Evolutionary conservation across 92 coral and sea anemone species (phyloP), one percentile per base, ranked within the genome.

Genomic region (Epizoanthus ramosus): DNA sequence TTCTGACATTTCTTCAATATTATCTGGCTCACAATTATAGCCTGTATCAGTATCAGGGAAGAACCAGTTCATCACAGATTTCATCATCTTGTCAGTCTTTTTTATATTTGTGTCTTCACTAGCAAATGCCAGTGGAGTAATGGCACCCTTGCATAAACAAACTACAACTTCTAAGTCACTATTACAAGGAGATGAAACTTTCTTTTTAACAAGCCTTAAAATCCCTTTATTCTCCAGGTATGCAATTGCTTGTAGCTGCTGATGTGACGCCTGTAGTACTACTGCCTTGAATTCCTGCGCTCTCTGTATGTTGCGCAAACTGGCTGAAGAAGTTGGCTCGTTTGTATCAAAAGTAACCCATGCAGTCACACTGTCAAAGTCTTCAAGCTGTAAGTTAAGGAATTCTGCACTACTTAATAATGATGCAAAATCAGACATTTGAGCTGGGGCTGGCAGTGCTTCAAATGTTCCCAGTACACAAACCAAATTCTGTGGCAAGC

Each of bases 41-140:
- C 73, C 58, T 14, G 83, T 16, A 4, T 4, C 21, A n/a, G 69
- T 58, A 28, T 63, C 13, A 17, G 85, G 24, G 80, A 67, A 88
- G 58, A 97, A 89, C 95, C 94, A 93, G 43, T 64, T 57, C 95
- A 97, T 89, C 28, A 97, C 15, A 1, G 75, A 45, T 43, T 94
- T 87, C 71, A 92, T 75, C 92, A 94, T 70, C 83, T 81, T 90
- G 79, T 94, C 98, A 68, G 63, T 81, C 84, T 80, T 87, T 74
- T 91, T 85, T 28, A 88, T 8, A 2, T 69, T 80, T 28, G 90
- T 84, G 47, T 92, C 97, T 53, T 83, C 87, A 60, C 97, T 94
- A 19, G 98, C 84, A 75, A 90, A 85, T 56, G 83, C 25, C 63
- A 90, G n/a, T 13, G 79, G 80, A 22, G 94, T 90, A 47, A 97